Base-by-base conservation (phyloP, 1,140 invertebrate species). In the Littorina saxatilis region DNA sequence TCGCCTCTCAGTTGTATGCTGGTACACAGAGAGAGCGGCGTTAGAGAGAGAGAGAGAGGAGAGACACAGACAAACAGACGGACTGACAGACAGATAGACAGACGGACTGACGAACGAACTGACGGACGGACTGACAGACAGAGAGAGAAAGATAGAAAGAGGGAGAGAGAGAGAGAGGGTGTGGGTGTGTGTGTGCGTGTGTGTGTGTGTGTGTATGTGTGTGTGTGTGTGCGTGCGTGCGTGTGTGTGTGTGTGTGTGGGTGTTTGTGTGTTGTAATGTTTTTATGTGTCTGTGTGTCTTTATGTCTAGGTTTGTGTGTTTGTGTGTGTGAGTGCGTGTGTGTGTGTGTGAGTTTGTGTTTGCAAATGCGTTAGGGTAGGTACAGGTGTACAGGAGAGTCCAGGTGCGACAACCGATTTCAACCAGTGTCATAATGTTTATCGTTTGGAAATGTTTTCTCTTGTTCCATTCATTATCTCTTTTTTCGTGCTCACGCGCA, bases 101-200 rank as follows among this genome's bases (percentile, higher is more conserved):
- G 55, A 4, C n/a, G 5, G 23, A 27, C 55, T 11, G 3, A 58
- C 4, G n/a, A 9, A n/a, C n/a, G n/a, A n/a, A n/a, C n/a, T n/a
- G 23, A 23, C 4, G n/a, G 55, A 27, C n/a, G 4, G 4, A 23
- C 9, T 4, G 55, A 4, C n/a, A 23, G 23, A 27, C 55, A 23
- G 3, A 58, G 7, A 58, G 35, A n/a, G n/a, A n/a, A n/a, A n/a
- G n/a, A n/a, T n/a, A n/a, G n/a, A n/a, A n/a, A 40, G 68, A 20
- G 68, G 17, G 68, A 20, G 68, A 20, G 68, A 20, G 68, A 13
- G 68, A 40, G 68, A n/a, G 37, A 40, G 68, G 39, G 39, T 43
- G 68, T 70, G 68, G 23, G 68, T 70, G 68, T 70, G 68, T 70
- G 68, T 27, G 68, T 40, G 68, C 35, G 68, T 40, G 68, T 43